These are phyloP conservation scores for Trachops cirrhosus DNA, from an alignment of 2,797 vertebrate genomes.

Conservation along the genomic window DNA sequence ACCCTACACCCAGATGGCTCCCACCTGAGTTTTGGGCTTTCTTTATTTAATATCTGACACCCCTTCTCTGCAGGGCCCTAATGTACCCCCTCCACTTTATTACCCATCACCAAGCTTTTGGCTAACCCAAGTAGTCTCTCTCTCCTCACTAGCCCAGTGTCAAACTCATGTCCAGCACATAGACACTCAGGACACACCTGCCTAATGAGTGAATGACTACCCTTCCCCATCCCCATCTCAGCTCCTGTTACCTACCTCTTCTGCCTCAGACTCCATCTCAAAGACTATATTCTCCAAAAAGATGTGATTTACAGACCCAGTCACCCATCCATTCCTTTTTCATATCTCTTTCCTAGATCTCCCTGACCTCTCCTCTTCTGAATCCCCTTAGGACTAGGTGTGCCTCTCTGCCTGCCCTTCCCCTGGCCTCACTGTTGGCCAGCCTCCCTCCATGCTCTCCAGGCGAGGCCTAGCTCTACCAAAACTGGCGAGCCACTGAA, in stretches of 20 bases:
- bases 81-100: background rate
- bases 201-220: background rate
- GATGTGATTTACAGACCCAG: background rate
- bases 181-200: background rate
- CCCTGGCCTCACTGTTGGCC: background rate
- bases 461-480: background rate
- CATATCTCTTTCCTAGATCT: background rate
- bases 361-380: background rate
- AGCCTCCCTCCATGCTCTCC: background rate
- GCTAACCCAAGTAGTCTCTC: background rate
- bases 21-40: background rate
- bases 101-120: background rate
- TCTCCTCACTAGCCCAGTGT: background rate
- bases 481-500: background rate
- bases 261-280: background rate
- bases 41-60: background rate
- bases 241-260: background rate
- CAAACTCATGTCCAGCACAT: background rate
- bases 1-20: background rate
- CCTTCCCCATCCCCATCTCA: background rate
- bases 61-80: background rate
- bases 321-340: background rate
- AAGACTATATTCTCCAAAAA: background rate
- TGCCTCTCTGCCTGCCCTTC: background rate
- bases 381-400: background rate